Conservation (phyloP, 2,113 vertebrate species). For the Ovis canadensis region DNA sequence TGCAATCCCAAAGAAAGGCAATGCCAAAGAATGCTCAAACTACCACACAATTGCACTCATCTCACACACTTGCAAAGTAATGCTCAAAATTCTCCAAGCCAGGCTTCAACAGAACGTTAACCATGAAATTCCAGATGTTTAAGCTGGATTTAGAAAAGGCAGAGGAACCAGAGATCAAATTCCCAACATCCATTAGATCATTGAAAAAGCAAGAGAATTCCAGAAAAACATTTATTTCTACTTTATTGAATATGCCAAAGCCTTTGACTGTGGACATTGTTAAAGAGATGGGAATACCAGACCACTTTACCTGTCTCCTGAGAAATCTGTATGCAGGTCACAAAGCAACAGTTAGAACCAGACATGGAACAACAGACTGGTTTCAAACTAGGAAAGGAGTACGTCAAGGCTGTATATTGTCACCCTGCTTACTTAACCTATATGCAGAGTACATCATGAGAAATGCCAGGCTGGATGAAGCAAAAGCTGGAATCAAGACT, state of each 20-base stretch:
- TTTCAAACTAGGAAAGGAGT: background rate
- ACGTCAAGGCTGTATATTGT: background rate
- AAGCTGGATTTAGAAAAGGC: background rate
- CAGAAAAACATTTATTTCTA: background rate
- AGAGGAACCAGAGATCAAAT: background rate
- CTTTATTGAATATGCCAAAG: background rate
- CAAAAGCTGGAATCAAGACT: background rate
- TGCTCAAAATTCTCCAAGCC: background rate
- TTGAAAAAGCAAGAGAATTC: background rate
- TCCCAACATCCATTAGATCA: background rate
- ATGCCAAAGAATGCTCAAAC: background rate
- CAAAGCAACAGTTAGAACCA: background rate
- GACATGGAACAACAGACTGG: background rate
- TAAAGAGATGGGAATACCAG: background rate
- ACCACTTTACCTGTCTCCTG: background rate
- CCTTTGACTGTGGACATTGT: background rate
- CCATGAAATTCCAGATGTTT: background rate
- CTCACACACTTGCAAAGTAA: background rate
- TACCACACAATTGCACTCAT: background rate
- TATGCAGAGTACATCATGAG: background rate
- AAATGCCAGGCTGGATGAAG: background rate
- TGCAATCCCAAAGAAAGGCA: background rate
- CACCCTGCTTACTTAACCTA: background rate
- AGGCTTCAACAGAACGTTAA: background rate
- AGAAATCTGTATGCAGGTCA: background rate